Evolutionary conservation across 2,888 invertebrate genomes (phyloP).

Genomic region (Oligia latruncula): DNA sequence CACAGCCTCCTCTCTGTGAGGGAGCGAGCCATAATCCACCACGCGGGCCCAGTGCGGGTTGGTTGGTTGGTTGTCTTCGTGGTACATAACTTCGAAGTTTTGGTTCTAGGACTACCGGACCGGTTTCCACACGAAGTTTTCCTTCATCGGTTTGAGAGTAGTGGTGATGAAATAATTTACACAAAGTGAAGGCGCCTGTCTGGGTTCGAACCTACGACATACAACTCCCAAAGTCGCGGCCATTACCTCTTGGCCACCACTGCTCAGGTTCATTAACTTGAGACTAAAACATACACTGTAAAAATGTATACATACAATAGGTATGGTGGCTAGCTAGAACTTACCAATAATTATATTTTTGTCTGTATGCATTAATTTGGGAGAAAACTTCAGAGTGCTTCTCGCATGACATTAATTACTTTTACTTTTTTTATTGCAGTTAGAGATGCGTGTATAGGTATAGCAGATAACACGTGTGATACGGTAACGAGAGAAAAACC

Average conservation of each 20-base stretch:
- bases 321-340: not conserved
- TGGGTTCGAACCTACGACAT: not conserved
- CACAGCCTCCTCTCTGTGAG: too few relatives aligned
- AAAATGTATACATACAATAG: too few relatives aligned
- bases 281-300: not conserved
- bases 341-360: not conserved
- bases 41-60: not conserved
- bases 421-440: slow-evolving; percentile 48
- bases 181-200: not conserved
- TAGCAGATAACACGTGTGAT: slow-evolving; percentile 13
- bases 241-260: not conserved
- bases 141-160: not conserved
- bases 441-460: slow-evolving; percentile 41
- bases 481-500: slow-evolving; percentile 10
- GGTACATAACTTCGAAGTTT: not conserved
- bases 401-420: slow-evolving; percentile 45
- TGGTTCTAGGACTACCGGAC: not conserved
- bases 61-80: too few relatives aligned
- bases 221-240: not conserved
- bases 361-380: not conserved
- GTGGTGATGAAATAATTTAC: not conserved
- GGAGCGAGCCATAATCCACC: too few relatives aligned
- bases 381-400: not conserved
- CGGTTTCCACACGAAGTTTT: not conserved
- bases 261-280: not conserved